These are phyloP conservation scores for Anas platyrhynchos DNA, from an alignment of 2,113 vertebrate genomes.

Conservation along the genomic window DNA sequence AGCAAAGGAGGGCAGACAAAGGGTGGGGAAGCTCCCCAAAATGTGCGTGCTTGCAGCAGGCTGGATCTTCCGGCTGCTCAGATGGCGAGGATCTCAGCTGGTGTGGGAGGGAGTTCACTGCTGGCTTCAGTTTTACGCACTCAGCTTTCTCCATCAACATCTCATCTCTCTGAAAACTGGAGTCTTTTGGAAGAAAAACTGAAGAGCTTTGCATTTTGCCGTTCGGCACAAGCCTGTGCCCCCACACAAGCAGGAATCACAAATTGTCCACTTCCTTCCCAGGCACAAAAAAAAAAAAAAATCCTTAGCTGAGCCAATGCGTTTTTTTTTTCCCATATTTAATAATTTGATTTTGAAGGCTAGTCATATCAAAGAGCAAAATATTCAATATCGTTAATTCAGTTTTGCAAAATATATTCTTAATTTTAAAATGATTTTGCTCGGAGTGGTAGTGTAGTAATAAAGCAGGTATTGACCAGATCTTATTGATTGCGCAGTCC, in stretches of 20 bases:
- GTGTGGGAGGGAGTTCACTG: slow-evolving; percentile 41
- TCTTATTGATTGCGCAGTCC: slow-evolving; percentile 98
- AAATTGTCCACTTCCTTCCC: slow-evolving; percentile 15
- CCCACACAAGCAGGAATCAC: slow-evolving; percentile 10
- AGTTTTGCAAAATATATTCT: slow-evolving; percentile 95
- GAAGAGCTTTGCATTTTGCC: slow-evolving; percentile 53
- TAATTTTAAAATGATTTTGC: slow-evolving; percentile 98
- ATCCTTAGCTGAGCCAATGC: slow-evolving; percentile 67
- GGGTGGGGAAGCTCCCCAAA: background rate
- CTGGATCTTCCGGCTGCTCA: fast-evolving
- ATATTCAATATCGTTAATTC: slow-evolving; percentile 93
- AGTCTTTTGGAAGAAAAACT: slow-evolving; percentile 42
- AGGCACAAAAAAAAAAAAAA: slow-evolving; percentile 49
- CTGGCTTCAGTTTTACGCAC: slow-evolving; percentile 28
- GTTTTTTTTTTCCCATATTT: slow-evolving; percentile 79
- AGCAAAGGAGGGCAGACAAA: background rate
- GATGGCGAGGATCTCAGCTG: fast-evolving
- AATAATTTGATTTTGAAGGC: slow-evolving; percentile 86
- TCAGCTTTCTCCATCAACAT: slow-evolving; percentile 16
- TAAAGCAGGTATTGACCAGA: slow-evolving; percentile 99
- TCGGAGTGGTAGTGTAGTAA: slow-evolving; percentile 95
- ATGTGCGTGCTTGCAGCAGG: background rate
- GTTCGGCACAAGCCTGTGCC: background rate
- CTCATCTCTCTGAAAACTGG: slow-evolving; percentile 17
- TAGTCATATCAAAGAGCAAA: slow-evolving; percentile 87